Conservation (phyloP, 1,140 invertebrate genomes). For the Acromyrmex echinatior region DNA sequence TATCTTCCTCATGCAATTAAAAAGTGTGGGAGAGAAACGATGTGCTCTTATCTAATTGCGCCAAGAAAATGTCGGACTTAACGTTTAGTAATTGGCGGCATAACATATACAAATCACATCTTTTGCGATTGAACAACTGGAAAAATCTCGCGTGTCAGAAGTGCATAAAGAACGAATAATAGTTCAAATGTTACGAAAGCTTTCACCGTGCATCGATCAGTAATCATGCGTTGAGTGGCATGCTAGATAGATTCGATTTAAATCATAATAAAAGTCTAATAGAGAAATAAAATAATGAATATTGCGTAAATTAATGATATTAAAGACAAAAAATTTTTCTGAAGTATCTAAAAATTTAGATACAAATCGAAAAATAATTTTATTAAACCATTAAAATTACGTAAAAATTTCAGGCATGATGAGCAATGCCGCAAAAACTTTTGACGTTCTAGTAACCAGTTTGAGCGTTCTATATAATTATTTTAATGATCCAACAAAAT, state of each 20-base stretch:
- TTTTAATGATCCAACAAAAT: too few species aligned
- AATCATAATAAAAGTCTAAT: too few species aligned
- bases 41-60: constrained; percentile 33
- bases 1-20: constrained; percentile 45
- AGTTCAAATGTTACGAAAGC: constrained; percentile 40
- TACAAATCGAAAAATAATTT: too few species aligned
- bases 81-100: background rate
- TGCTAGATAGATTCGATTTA: background rate
- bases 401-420: too few species aligned
- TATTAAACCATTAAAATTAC: too few species aligned
- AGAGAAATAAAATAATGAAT: constrained; percentile 9
- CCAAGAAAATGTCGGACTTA: constrained; percentile 26
- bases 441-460: too few species aligned
- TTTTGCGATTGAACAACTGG: constrained; percentile 5
- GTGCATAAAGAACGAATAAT: constrained; percentile 25
- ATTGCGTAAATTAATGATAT: background rate
- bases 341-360: too few species aligned
- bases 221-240: background rate
- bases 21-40: constrained; percentile 19
- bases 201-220: constrained; percentile 3
- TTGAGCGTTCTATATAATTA: too few species aligned
- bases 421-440: too few species aligned
- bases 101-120: constrained; percentile 33
- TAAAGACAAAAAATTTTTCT: too few species aligned
- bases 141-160: constrained; percentile 41